phyloP scores from a whole-genome alignment of 2,888 invertebrate species.

The Augochlorella aurata region DNA sequence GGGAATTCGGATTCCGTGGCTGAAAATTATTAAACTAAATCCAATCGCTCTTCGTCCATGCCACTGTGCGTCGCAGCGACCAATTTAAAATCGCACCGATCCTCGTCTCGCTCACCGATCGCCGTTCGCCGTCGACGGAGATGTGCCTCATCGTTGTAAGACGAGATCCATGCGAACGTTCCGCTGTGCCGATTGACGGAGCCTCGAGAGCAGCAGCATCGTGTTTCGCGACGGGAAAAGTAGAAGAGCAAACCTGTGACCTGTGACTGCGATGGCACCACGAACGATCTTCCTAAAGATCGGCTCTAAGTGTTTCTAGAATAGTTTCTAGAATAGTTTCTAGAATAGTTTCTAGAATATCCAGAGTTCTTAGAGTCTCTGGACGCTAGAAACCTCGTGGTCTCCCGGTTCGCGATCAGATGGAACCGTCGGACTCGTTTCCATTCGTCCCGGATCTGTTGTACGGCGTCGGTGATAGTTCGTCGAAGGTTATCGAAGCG shows the following conservation, averaged over 20 bases:
- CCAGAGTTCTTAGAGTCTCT: no score
- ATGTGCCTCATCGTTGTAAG: conserved; percentile 36
- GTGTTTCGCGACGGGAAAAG: not conserved
- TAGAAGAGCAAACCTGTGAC: not conserved
- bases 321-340: no score
- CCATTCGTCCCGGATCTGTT: not conserved
- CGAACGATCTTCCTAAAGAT: no score
- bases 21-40: no score
- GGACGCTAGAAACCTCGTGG: no score
- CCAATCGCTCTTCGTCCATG: no score
- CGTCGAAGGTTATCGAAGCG: not conserved
- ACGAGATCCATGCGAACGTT: conserved; percentile 47
- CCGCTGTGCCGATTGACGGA: conserved; percentile 18
- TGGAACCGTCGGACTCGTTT: no score
- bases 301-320: no score
- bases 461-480: not conserved
- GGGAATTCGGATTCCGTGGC: no score
- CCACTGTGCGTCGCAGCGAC: not conserved
- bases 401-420: no score
- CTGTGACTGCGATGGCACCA: no score
- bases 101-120: not conserved
- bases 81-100: not conserved
- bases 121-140: not conserved
- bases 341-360: no score
- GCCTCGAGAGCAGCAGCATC: not conserved